A percentile compares a stretch with the other conserved stretches of the same genome.
These are phyloP conservation scores for Cosmorhoe ocellata DNA, from an alignment of 2,888 invertebrate genomes.

Conservation along the genomic window DNA sequence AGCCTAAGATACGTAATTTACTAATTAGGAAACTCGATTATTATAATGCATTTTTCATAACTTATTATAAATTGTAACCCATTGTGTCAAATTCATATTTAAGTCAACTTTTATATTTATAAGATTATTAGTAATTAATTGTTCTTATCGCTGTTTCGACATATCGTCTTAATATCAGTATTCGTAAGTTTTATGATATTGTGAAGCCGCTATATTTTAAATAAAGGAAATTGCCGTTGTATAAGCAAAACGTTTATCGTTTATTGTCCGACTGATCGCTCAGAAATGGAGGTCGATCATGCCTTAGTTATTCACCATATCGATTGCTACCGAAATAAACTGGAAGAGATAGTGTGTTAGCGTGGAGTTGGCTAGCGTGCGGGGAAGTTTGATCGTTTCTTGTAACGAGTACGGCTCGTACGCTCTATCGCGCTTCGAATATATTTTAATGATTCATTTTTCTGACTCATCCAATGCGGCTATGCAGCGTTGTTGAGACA, in stretches of 20 bases:
- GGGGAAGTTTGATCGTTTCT: constrained; percentile 37
- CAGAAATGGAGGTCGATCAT: constrained; percentile 66
- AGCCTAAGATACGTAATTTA: constrained; percentile 58
- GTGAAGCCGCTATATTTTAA: constrained; percentile 82
- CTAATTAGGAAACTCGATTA: constrained; percentile 49
- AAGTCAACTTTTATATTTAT: constrained; percentile 63
- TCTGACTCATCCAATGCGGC: constrained; percentile 79
- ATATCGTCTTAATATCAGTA: constrained; percentile 80
- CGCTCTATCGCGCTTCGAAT: constrained; percentile 40
- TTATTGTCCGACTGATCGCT: constrained; percentile 74
- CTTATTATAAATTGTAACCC: constrained; percentile 62
- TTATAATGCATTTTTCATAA: constrained; percentile 59
- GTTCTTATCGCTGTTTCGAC: constrained; percentile 80
- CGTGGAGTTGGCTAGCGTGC: constrained; percentile 76
- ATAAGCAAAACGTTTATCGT: constrained; percentile 79
- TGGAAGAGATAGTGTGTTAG: constrained; percentile 78
- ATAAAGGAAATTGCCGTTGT: constrained; percentile 81
- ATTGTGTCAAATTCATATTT: constrained; percentile 71
- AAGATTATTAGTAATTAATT: constrained; percentile 73
- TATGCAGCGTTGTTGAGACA: constrained; percentile 69
- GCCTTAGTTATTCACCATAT: constrained; percentile 70
- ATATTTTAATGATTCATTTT: constrained; percentile 62
- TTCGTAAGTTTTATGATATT: constrained; percentile 77
- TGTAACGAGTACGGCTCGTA: constrained; percentile 30
- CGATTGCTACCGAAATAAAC: constrained; percentile 77